Percentiles rank a stretch among this genome's conserved stretches.
Conservation (phyloP, 2,113 vertebrate species). For the Marmota monax region DNA sequence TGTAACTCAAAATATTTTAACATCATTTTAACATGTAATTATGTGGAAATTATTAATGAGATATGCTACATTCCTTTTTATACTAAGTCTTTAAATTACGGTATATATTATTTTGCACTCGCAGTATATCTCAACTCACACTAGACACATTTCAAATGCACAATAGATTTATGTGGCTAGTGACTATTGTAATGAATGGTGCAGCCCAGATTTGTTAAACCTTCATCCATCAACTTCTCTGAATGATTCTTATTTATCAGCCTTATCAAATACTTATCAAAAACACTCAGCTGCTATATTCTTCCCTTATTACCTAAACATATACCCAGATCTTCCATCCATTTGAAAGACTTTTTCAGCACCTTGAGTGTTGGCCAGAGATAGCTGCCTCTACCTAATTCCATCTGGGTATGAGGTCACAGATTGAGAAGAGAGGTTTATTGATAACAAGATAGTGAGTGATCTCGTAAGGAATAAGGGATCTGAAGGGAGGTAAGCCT, state of each 20-base stretch:
- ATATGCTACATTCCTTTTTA: neutral
- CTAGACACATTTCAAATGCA: neutral
- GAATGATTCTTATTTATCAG: neutral
- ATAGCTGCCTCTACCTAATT: neutral
- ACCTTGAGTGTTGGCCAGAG: neutral
- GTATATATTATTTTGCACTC: neutral
- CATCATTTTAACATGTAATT: constrained; percentile 14
- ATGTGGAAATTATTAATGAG: constrained; percentile 6
- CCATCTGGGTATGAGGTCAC: neutral
- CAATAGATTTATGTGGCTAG: neutral
- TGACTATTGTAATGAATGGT: too few relatives aligned
- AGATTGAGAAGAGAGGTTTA: neutral
- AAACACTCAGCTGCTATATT: neutral
- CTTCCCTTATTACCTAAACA: neutral
- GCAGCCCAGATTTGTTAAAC: neutral
- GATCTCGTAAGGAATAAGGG: neutral
- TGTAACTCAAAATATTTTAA: neutral
- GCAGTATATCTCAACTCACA: neutral
- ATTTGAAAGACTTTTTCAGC: neutral
- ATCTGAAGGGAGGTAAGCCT: neutral
- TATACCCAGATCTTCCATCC: neutral
- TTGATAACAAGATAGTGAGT: neutral
- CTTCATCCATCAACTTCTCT: neutral
- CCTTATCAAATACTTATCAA: neutral
- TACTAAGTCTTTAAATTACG: neutral